Base-by-base conservation (phyloP, 2,797 vertebrate genomes). In the Mus minutoides region DNA sequence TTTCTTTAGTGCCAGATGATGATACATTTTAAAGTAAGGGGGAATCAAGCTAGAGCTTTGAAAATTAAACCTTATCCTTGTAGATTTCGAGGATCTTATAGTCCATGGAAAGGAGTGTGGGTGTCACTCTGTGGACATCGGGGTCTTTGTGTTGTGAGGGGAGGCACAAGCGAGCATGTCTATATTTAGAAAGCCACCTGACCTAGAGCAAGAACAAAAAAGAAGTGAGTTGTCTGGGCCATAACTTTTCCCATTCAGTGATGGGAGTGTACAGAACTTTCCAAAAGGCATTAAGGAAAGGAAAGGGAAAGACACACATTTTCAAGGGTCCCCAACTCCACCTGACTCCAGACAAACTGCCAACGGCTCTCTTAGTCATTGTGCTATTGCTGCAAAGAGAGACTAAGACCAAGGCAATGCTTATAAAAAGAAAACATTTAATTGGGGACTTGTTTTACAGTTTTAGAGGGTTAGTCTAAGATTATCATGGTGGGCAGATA, bases 281-380 rank as follows among this genome's bases (percentile, higher is more conserved):
- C 16, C 29, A 26, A 34, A 58, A n/a, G n/a, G 8, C 16, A 13
- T 0, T 37, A 24, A 6, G 58, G 0, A 0, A 52, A 29, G 14
- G 22, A 58, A 46, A 26, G 26, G 58, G 2, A 60, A 8, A 54
- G 31, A 31, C 9, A 62, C 8, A 43, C 10, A 2, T 6, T 11
- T 8, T 21, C 19, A 21, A 37, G 69, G 17, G 12, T 49, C 12
- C 69, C 24, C 46, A 60, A 10, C 54, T 34, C 34, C 40, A 69
- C 21, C n/a, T 14, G 60, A 60, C 43, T 58, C 21, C 14, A 62
- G 22, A 22, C 52, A 11, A 52, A 11, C 1, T 54, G 26, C 24
- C 64, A n/a, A 46, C n/a, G 1, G 6, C 29, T 49, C 19, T 46
- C 82, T 85, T 21, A n/a, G 31, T 29, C n/a, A 40, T 7, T 67